Evolutionary conservation across 2,888 invertebrate species (phyloP).

Genomic region (Megastigmus dorsalis): DNA sequence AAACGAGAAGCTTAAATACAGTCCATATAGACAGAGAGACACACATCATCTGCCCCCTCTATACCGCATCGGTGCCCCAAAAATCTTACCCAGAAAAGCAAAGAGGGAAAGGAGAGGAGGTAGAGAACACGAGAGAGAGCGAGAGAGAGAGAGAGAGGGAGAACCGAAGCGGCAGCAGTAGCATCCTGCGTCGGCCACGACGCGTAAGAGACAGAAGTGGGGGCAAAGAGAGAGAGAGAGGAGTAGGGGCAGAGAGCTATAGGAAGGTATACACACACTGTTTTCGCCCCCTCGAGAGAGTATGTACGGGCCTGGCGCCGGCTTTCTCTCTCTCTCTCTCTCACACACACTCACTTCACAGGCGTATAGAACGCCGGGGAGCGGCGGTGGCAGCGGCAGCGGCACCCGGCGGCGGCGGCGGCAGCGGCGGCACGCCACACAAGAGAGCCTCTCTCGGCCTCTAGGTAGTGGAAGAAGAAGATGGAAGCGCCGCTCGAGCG

Average conservation of each 20-base stretch:
- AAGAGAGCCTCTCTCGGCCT: too few species aligned
- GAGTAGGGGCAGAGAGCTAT: background rate
- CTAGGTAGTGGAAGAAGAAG: constrained; percentile 65
- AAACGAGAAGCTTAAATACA: too few species aligned
- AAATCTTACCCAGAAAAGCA: too few species aligned
- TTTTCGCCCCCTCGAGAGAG: constrained; percentile 23
- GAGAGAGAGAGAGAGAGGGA: background rate
- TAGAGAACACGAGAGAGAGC: background rate
- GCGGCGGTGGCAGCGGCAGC: constrained; percentile 42
- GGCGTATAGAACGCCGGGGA: constrained; percentile 36
- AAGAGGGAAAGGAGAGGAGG: background rate
- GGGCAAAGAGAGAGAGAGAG: background rate
- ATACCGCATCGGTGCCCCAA: too few species aligned
- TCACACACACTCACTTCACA: constrained; percentile 46
- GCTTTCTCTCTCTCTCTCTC: constrained; percentile 47
- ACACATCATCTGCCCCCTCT: too few species aligned
- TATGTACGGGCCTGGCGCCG: constrained; percentile 57
- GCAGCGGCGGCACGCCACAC: constrained; percentile 20
- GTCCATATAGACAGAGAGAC: background rate
- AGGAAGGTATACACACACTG: constrained; percentile 1
- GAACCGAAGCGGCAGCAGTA: background rate
- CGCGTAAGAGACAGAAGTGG: background rate
- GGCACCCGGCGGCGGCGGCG: constrained; percentile 40
- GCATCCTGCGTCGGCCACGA: background rate
- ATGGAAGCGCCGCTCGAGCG: constrained; percentile 64